These are phyloP conservation scores for Mylabris sibirica DNA, from an alignment of 2,888 invertebrate genomes.

Conservation along the genomic window DNA sequence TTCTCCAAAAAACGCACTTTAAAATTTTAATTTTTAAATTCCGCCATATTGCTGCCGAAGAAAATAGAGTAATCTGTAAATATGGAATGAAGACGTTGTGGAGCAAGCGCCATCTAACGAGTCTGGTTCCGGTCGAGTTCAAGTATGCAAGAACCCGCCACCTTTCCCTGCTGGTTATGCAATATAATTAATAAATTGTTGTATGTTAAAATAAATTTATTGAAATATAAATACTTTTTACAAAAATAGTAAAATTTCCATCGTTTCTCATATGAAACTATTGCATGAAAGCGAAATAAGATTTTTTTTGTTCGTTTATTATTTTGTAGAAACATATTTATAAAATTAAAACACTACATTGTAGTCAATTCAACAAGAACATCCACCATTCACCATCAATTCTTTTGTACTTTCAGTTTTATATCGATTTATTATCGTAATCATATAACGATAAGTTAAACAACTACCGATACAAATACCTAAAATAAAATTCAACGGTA, in stretches of 20 bases:
- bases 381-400: conserved; percentile 1
- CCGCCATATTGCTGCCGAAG: too few relatives aligned
- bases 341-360: conserved; percentile 8
- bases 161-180: too few relatives aligned
- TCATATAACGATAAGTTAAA: conserved; percentile 20
- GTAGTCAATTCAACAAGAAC: conserved; percentile 3
- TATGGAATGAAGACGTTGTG: too few relatives aligned
- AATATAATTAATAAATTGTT: background rate
- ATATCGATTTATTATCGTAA: background rate
- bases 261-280: background rate
- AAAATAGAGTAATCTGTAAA: too few relatives aligned
- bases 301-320: background rate
- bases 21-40: too few relatives aligned
- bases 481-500: conserved; percentile 19
- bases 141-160: too few relatives aligned
- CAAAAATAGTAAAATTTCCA: background rate
- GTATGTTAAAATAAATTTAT: background rate
- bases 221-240: background rate
- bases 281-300: background rate
- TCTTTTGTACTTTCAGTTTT: conserved; percentile 25
- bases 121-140: too few relatives aligned
- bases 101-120: too few relatives aligned
- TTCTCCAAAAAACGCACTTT: too few relatives aligned
- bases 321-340: background rate
- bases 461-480: conserved; percentile 28